Conservation (phyloP, 1,140 invertebrate species). For the Acromyrmex echinatior region DNA sequence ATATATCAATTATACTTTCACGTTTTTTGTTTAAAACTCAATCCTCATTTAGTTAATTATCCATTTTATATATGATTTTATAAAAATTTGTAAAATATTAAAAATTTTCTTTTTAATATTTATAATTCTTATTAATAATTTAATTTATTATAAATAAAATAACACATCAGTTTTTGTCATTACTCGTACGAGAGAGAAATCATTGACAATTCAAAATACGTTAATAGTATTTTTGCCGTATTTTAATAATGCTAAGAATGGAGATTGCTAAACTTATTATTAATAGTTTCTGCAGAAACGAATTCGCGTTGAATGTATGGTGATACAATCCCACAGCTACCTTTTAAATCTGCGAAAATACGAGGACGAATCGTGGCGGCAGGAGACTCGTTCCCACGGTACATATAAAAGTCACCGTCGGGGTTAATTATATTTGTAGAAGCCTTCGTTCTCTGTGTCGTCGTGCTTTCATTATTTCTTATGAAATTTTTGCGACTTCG, state of each 20-base stretch:
- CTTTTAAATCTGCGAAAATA: constrained; percentile 58
- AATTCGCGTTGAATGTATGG: constrained; percentile 39
- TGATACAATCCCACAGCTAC: constrained; percentile 27
- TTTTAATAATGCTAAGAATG: constrained; percentile 25
- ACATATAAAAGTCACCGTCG: constrained; percentile 54
- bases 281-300: constrained; percentile 38
- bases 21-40: not conserved
- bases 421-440: constrained; percentile 52
- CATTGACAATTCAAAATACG: not conserved
- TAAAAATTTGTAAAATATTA: not conserved
- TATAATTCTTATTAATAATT: not conserved
- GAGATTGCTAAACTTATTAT: constrained; percentile 29
- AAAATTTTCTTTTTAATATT: not conserved
- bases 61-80: not conserved
- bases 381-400: constrained; percentile 36
- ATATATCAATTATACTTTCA: not conserved
- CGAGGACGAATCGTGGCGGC: constrained; percentile 19
- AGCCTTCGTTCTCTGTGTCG: constrained; percentile 38
- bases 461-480: constrained; percentile 57
- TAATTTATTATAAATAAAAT: not conserved
- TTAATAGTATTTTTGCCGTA: not conserved
- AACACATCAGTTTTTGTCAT: not conserved
- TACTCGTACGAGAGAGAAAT: not conserved
- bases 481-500: constrained; percentile 53
- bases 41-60: not conserved